A percentile compares a stretch with the other conserved stretches of the same genome.
Conservation (phyloP, 2,797 vertebrate genomes). For the Protosalanx chinensis region DNA sequence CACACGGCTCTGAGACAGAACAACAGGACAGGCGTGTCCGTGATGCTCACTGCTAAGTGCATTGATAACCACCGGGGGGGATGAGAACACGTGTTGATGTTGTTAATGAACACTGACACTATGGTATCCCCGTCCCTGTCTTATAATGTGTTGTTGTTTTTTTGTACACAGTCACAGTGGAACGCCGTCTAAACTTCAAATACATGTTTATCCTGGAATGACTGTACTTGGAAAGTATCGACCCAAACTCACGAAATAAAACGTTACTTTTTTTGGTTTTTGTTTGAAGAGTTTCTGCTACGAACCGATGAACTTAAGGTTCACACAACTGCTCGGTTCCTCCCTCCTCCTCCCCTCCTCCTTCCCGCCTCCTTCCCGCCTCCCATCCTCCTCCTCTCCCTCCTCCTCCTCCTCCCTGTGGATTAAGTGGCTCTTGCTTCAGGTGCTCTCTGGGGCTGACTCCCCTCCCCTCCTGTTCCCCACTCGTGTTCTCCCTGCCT, state of each 20-base stretch:
- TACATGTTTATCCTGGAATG: too few relatives aligned
- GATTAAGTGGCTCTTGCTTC: constrained; percentile 68
- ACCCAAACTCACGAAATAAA: too few relatives aligned
- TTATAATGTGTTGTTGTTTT: not conserved
- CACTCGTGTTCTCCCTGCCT: not conserved
- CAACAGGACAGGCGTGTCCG: constrained; percentile 53
- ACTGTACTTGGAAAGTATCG: too few relatives aligned
- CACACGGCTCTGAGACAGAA: constrained; percentile 43
- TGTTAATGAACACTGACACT: not conserved
- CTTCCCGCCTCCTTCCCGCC: constrained; percentile 46
- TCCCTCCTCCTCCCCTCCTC: constrained; percentile 44
- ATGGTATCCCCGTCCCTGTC: not conserved
- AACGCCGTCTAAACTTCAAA: too few relatives aligned
- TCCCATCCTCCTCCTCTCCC: constrained; percentile 1
- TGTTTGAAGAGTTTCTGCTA: too few relatives aligned
- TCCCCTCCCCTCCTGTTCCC: not conserved
- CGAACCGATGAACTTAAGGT: too few relatives aligned
- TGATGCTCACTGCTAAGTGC: constrained; percentile 34
- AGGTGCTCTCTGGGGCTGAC: constrained; percentile 47
- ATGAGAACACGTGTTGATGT: constrained; percentile 21
- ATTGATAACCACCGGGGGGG: constrained; percentile 32
- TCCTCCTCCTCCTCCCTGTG: constrained; percentile 43
- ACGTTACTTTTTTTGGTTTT: too few relatives aligned
- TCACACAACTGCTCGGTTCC: not conserved
- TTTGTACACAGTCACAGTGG: too few relatives aligned